A percentile compares a stretch with the other conserved stretches of the same genome.
These are phyloP conservation scores for Melanotaenia nigrans DNA, from an alignment of 2,797 vertebrate genomes.

Conservation along the genomic window DNA sequence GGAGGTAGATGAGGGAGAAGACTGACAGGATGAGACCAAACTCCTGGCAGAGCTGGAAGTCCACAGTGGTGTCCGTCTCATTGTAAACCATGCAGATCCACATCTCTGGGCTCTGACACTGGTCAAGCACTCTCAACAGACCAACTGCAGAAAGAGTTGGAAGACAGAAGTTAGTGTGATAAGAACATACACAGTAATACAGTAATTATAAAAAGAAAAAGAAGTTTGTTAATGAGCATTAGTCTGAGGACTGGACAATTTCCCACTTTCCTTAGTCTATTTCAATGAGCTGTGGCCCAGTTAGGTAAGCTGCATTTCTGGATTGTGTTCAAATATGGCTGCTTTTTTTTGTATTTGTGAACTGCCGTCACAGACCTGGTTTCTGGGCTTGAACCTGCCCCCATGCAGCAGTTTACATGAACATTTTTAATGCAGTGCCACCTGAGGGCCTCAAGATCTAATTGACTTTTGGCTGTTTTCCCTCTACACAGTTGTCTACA, in stretches of 20 bases:
- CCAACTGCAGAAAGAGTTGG: constrained; percentile 77
- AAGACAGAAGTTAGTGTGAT: constrained; percentile 23
- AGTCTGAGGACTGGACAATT: not conserved
- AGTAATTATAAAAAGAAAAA: not conserved
- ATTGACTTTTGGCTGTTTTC: not conserved
- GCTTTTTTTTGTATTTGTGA: not conserved
- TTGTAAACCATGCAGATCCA: constrained; percentile 94
- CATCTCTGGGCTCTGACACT: constrained; percentile 86
- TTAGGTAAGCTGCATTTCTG: no score
- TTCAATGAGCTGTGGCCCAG: not conserved
- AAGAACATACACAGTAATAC: not conserved
- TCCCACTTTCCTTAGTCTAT: not conserved
- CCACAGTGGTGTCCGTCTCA: constrained; percentile 83
- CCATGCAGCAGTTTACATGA: not conserved
- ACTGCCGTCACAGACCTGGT: not conserved
- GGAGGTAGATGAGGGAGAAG: constrained; percentile 93
- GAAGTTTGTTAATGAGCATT: not conserved
- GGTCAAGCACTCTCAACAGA: constrained; percentile 75
- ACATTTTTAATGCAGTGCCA: not conserved
- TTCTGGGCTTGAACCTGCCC: not conserved
- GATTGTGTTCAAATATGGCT: not conserved
- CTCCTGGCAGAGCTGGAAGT: constrained; percentile 90
- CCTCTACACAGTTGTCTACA: not conserved
- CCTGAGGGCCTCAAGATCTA: no score
- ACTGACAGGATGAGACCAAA: constrained; percentile 91